Percentiles rank a stretch among this genome's conserved stretches.
Conservation (phyloP, 2,113 vertebrate species). For the Heterotis niloticus region DNA sequence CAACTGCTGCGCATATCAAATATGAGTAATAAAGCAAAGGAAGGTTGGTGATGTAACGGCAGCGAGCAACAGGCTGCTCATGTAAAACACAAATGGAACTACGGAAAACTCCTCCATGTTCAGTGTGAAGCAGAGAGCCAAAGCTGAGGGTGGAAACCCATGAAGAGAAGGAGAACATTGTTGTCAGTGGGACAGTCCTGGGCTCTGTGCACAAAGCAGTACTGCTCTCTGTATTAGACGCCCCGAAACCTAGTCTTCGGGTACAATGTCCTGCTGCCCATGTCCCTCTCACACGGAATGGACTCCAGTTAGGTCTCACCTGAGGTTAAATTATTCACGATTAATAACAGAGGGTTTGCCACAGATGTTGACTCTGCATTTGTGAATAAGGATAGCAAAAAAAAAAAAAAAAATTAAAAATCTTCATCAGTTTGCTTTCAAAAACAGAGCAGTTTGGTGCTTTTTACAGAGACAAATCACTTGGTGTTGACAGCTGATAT, state of each 20-base stretch:
- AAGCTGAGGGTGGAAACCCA: too few species aligned
- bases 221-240: not conserved
- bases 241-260: conserved; percentile 2
- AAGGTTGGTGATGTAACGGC: too few species aligned
- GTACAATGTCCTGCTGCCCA: not conserved
- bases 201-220: conserved; percentile 7
- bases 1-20: too few species aligned
- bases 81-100: not conserved
- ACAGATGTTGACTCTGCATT: not conserved
- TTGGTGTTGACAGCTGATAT: too few species aligned
- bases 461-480: too few species aligned
- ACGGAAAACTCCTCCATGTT: not conserved
- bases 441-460: not conserved
- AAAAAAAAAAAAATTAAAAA: too few species aligned
- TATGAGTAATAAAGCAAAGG: too few species aligned
- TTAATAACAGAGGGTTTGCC: not conserved
- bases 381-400: not conserved
- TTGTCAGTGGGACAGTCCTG: too few species aligned
- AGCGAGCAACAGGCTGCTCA: too few species aligned
- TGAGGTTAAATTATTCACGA: conserved; percentile 14
- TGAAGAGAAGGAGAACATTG: too few species aligned
- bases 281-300: not conserved
- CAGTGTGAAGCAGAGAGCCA: not conserved
- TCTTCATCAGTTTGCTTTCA: not conserved
- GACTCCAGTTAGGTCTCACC: conserved; percentile 11